Evolutionary conservation across 2,113 vertebrate species (phyloP), one percentile per base, ranked within the genome.

Genomic region (Sinocyclocheilus maitianheensis): DNA sequence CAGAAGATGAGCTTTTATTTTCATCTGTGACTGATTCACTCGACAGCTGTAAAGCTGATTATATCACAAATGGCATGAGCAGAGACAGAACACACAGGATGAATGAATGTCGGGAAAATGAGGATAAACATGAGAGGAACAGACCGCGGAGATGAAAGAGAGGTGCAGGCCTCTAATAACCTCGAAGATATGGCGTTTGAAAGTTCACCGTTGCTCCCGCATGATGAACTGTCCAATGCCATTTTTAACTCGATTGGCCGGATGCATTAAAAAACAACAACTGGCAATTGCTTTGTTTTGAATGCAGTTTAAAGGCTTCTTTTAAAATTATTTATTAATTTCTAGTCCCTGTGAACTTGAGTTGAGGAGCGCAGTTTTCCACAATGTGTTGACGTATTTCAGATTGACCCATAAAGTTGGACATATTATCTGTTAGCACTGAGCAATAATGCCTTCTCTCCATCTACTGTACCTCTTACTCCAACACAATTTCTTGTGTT

Each of bases 1-100:
- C 53, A 53, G 16, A 20, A 72, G 24, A 46, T 72, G 30, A 63
- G 51, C 79, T 20, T 84, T 67, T 63, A 55, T 58, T 83, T 55
- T 88, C 51, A 67, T 63, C 51, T 75, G 20, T 30, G 14, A 80
- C 26, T 63, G 75, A 78, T 76, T 88, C 72, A 74, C 9, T 62
- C 43, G 40, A 43, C 79, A 24, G 79, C 40, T 8, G 60, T 46
- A 67, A 67, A 81, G 79, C 60, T 24, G 79, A 81, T 81, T 46
- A 67, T 46, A 63, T 72, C 58, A 24, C 74, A 69, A 67, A 63
- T 46, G 71, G 74, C n/a, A 77, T 51, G n/a, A 65, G 13, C 55
- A 85, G 26, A 65, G 58, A 46, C 14, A 26, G 58, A 81, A 65
- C 22, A 46, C 58, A 75, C 11, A n/a, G 34, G 37, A 65, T 26